Evolutionary conservation across 2,797 vertebrate species (phyloP), one percentile per base, ranked within the genome.

Genomic region (Cossypha polioptera): DNA sequence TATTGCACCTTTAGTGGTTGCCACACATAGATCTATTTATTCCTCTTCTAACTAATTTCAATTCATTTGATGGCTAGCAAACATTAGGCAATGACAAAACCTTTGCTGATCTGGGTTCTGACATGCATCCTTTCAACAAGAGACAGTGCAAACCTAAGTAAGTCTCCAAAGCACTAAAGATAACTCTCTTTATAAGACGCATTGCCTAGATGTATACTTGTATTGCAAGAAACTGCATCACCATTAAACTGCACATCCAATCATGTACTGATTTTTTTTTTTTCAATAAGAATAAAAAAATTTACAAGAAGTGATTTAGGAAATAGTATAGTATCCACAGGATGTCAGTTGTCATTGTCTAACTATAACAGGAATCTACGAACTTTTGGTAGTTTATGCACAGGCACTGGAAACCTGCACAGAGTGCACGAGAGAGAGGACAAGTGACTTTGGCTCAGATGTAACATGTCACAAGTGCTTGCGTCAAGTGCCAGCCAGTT

Each of bases 381-480:
- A 55, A 45, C 53, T 83, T 54, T 47, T 33, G 4, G 6, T 31
- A 84, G 54, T 43, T 94, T 33, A 26, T 24, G 14, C 58, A 72
- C 2, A 7, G 19, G 75, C 65, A 78, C 55, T 76, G 50, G 35
- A 94, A 96, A 80, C 57, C 54, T 61, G 42, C 75, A 74, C 8
- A 75, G 91, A 80, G 35, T 2, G 13, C 29, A 51, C 48, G 47
- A 80, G 43, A 95, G 77, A 90, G 94, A 95, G 84, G 92, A 95
- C 91, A 93, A 88, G 71, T 40, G 47, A 73, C 74, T 92, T 92
- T 84, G 96, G 94, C 76, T 96, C 62, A 92, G 75, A 95, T 61
- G 24, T 48, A 96, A 58, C 93, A 97, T 94, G 96, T 97, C 92
- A 97, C 95, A 97, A 91, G 94, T 61, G 67, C 66, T 62, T 62